A percentile compares a stretch with the other conserved stretches of the same genome.
Conservation (phyloP, 2,797 vertebrate genomes). For the Rhabdophis nuchalis region DNA sequence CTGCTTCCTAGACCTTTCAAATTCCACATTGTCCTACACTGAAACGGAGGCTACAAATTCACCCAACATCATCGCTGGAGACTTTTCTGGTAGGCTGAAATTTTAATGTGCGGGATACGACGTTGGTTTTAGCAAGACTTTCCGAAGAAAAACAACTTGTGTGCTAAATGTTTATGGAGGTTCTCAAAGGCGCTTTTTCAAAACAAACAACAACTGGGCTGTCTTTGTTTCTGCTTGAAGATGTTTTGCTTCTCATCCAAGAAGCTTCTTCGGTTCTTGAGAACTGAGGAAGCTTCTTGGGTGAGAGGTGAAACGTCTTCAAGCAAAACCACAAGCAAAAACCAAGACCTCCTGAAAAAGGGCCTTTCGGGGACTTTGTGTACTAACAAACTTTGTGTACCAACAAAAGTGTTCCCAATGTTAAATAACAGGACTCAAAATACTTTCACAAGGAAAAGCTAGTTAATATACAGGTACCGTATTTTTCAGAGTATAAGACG, state of each 20-base stretch:
- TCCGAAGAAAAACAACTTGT: not conserved
- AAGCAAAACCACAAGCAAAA: not conserved
- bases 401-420: not conserved
- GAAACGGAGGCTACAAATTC: constrained; percentile 95
- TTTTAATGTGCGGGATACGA: not conserved
- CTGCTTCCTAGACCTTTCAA: constrained; percentile 84
- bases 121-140: not conserved
- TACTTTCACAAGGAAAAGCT: not conserved
- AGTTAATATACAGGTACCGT: not conserved
- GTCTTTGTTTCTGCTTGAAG: too few relatives aligned
- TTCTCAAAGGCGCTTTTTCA: too few relatives aligned
- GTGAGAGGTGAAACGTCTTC: not conserved
- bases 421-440: not conserved
- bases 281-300: too few relatives aligned
- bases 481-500: too few relatives aligned
- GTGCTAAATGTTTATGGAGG: not conserved
- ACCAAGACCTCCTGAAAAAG: not conserved
- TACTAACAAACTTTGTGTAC: not conserved
- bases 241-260: too few relatives aligned
- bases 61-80: constrained; percentile 85
- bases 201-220: too few relatives aligned
- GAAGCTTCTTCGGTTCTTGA: too few relatives aligned
- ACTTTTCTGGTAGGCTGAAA: constrained; percentile 87
- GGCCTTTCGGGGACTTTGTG: not conserved
- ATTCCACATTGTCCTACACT: constrained; percentile 99